Conservation (phyloP, 2,797 vertebrate genomes). For the Catharus ustulatus region DNA sequence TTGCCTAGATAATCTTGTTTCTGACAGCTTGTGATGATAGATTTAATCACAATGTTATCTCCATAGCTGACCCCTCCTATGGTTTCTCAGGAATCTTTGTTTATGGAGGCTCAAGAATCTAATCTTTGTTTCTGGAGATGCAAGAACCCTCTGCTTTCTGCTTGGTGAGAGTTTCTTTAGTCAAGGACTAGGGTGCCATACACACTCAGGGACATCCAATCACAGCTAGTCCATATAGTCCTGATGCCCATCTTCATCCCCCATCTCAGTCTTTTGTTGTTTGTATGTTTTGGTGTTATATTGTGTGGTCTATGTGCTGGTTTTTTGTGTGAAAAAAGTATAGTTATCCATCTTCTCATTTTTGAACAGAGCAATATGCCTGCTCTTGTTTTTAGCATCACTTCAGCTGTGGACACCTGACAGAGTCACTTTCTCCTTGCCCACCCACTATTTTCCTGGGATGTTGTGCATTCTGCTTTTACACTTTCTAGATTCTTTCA, state of each 20-base stretch:
- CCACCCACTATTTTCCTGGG: neutral
- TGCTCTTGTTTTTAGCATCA: neutral
- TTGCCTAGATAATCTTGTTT: neutral
- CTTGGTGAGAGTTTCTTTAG: neutral
- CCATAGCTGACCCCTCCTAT: neutral
- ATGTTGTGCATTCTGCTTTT: neutral
- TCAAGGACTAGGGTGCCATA: accelerated
- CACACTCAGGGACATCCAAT: too few species aligned
- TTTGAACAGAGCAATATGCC: neutral
- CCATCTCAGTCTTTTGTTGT: neutral
- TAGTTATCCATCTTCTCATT: neutral
- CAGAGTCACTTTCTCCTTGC: neutral
- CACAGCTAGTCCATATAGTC: neutral
- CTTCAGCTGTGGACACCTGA: neutral
- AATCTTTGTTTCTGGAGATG: neutral
- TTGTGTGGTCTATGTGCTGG: accelerated
- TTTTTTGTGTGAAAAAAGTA: neutral
- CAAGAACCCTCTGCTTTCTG: neutral
- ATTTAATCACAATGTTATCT: neutral
- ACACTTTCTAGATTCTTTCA: neutral
- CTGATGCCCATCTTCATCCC: neutral
- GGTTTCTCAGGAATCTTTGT: neutral
- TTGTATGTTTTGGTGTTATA: neutral
- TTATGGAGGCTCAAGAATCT: neutral
- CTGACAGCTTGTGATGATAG: neutral